Evolutionary conservation across 2,888 invertebrate genomes (phyloP), one percentile per base, ranked within the genome.

Genomic region (Anoplius nigerrimus): DNA sequence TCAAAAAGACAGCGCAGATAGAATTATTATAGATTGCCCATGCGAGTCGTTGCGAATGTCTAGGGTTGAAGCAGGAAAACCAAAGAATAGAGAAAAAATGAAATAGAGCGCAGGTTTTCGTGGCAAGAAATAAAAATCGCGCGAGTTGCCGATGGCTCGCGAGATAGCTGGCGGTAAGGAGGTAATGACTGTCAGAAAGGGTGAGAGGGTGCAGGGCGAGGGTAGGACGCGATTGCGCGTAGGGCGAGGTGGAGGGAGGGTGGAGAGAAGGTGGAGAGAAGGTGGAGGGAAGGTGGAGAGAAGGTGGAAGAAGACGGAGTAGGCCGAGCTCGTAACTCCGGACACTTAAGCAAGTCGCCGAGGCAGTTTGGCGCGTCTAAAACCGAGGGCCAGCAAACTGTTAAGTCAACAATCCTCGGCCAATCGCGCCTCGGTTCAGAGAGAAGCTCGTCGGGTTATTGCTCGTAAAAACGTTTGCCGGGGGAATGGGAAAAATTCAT

Each of bases 331-430:
- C 81, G 78, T 82, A 82, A 83, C 77, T 82, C 62, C 57, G 73
- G 63, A 77, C 76, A 74, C 78, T 82, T 82, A 80, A 83, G 72
- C 79, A 34, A 34, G 75, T 69, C 80, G 70, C 72, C 72, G 75
- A 69, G 74, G 74, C 74, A 68, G 73, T 80, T 82, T 80, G 76
- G 79, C 72, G n/a, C 70, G 67, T 67, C 76, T 79, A 79, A 82
- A 84, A 81, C 60, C 62, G 53, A 13, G n/a, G n/a, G 46, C 75
- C 74, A 76, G 78, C n/a, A n/a, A n/a, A 75, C 72, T 76, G 79
- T 83, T 83, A 78, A 84, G 81, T 82, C 83, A 83, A 83, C 82
- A 82, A 81, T 82, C 74, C 78, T n/a, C 70, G 58, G 60, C 73
- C 74, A 75, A 79, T 76, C 72, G 70, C 59, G 66, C 45, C 68